Percentiles rank a stretch among this genome's conserved stretches.
Conservation (phyloP, 2,797 vertebrate genomes). For the Leptodactylus fallax region DNA sequence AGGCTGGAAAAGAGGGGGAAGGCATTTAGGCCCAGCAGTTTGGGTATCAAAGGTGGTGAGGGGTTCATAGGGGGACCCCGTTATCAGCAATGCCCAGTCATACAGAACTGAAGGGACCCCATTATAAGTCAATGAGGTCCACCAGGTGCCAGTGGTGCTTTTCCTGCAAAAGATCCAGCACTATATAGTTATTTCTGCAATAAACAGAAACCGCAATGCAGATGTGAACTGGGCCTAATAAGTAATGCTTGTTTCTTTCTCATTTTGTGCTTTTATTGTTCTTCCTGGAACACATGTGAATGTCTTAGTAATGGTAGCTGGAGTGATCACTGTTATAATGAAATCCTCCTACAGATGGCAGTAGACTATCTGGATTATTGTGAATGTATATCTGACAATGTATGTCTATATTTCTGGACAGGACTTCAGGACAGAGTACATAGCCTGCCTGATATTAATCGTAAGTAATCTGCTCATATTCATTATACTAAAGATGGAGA, state of each 20-base stretch:
- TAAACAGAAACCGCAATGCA: neutral
- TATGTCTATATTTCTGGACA: slow-evolving; percentile 47
- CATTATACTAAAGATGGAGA: neutral
- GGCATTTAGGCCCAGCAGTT: too few relatives aligned
- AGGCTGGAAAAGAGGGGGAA: too few relatives aligned
- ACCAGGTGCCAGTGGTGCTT: neutral
- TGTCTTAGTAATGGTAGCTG: too few relatives aligned
- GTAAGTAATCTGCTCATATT: slow-evolving; percentile 66
- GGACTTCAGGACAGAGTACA: slow-evolving; percentile 67
- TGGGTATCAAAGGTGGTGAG: too few relatives aligned
- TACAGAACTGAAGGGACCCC: too few relatives aligned
- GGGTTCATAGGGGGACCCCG: too few relatives aligned
- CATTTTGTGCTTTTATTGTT: neutral
- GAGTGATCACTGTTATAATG: neutral
- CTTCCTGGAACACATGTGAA: neutral
- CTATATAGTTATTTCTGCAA: neutral
- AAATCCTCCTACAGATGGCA: neutral
- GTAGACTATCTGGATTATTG: neutral
- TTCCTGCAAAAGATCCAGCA: neutral
- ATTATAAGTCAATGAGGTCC: neutral
- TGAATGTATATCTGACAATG: neutral
- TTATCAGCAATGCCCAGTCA: too few relatives aligned
- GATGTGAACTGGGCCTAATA: neutral
- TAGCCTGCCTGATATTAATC: slow-evolving; percentile 68
- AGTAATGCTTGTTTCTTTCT: neutral